phyloP scores from a whole-genome alignment of 2,888 invertebrate genomes.

The Ennomos quercinarius region DNA sequence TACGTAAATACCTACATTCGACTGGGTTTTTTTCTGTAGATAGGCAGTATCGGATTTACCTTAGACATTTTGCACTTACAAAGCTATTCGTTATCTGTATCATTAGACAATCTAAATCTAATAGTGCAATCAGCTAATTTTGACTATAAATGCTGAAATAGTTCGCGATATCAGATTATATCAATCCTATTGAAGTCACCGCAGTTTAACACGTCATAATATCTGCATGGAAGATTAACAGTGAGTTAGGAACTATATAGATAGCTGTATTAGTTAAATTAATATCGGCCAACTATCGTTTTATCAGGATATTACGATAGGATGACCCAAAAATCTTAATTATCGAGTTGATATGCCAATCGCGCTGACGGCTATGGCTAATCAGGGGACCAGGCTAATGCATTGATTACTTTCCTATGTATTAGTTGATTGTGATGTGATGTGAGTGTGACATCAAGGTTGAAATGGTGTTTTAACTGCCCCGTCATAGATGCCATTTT shows the following conservation, averaged over 20 bases:
- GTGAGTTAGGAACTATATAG: not conserved
- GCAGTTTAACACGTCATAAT: not conserved
- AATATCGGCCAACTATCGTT: slow-evolving; percentile 1
- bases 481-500: no score
- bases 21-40: no score
- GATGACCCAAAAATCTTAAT: slow-evolving; percentile 21
- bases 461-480: no score
- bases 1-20: no score
- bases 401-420: slow-evolving; percentile 3
- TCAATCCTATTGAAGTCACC: not conserved
- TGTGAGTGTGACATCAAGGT: no score
- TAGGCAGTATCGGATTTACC: no score
- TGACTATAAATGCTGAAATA: no score
- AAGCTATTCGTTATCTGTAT: no score
- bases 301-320: slow-evolving; percentile 9
- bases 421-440: not conserved
- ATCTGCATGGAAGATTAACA: not conserved
- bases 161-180: no score
- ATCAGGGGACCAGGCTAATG: slow-evolving; percentile 7
- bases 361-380: slow-evolving; percentile 4
- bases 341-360: slow-evolving; percentile 18
- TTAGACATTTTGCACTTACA: no score
- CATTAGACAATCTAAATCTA: no score
- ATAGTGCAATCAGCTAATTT: no score
- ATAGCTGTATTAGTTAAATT: slow-evolving; percentile 3